Base-by-base conservation (phyloP, 2,797 vertebrate species). In the Ataeniobius toweri region DNA sequence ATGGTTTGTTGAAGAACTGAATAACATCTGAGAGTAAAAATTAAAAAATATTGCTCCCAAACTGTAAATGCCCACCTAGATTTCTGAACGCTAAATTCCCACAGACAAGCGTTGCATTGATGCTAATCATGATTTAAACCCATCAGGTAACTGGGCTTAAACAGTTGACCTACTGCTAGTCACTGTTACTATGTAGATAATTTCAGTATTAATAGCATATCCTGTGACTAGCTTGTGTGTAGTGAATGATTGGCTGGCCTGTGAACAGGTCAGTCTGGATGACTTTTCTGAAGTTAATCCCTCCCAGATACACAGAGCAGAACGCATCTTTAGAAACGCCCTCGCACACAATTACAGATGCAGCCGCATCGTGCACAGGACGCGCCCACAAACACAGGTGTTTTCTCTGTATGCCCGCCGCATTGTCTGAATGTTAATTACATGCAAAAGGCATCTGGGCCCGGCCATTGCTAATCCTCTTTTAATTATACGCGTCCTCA, bases 381-480 rank as follows among this genome's bases (percentile, higher is more conserved):
- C 61, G 16, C 77, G 50, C 88, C 83, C 80, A 85, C 87, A 88
- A 89, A 91, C 94, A 88, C 94, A 95, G 94, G 94, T 95, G 94
- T 92, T 86, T 89, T 85, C 88, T 90, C 80, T 93, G 89, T 86
- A 81, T 88, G 85, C 82, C 79, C 81, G 92, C 89, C 92, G 89
- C 94, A 95, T 95, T 94, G 92, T 94, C 90, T 94, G 94, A 95
- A 95, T 95, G 94, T 95, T 95, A 95, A 95, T 95, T 93, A 95
- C 92, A 93, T 93, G 93, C 91, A 87, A 88, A 74, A 90, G 92
- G 93, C 92, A 95, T 95, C 93, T 94, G 93, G 93, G 89, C 92
- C 89, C 88, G 89, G 93, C 92, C 89, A 74, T 84, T 87, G 86
- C 90, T 95, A 96, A 96, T 96, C 95, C 94, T 91, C 91, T 94